Conservation (phyloP, 2,113 vertebrate genomes). For the Phyllopteryx taeniolatus region DNA sequence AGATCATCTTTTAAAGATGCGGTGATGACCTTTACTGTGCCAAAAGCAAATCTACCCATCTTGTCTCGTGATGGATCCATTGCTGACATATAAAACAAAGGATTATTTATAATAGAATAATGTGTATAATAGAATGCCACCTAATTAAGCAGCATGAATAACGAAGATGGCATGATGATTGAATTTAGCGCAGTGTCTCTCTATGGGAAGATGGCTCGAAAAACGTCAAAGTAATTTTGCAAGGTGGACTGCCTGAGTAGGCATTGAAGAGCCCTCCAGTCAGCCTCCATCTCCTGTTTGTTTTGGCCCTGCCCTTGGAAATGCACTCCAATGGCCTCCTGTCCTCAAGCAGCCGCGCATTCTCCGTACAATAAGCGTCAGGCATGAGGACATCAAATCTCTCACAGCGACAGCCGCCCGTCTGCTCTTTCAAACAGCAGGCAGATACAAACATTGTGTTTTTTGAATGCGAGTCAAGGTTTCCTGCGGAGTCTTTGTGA, state of each 20-base stretch:
- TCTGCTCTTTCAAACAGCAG: neutral
- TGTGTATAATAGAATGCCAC: neutral
- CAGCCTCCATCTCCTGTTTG: constrained; percentile 52
- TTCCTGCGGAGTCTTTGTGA: neutral
- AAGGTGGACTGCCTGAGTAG: constrained; percentile 39
- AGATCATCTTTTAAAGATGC: no score
- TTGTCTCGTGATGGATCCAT: neutral
- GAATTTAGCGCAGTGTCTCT: constrained; percentile 9
- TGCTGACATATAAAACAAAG: neutral
- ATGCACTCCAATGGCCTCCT: constrained; percentile 46
- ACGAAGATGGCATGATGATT: constrained; percentile 12
- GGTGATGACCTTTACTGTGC: no score
- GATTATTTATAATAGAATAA: no score
- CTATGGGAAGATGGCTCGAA: constrained; percentile 2
- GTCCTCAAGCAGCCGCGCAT: constrained; percentile 47
- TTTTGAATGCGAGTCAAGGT: neutral
- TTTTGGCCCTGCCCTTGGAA: constrained; percentile 52
- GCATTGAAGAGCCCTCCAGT: constrained; percentile 49
- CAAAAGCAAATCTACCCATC: neutral
- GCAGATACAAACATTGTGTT: neutral
- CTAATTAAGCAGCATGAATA: neutral
- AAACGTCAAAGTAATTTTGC: constrained; percentile 53
- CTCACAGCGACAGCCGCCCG: neutral
- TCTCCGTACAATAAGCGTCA: constrained; percentile 7
- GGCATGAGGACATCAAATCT: constrained; percentile 9